Evolutionary conservation across 2,113 vertebrate genomes (phyloP), one percentile per base, ranked within the genome.

Genomic region (Petromus typicus): DNA sequence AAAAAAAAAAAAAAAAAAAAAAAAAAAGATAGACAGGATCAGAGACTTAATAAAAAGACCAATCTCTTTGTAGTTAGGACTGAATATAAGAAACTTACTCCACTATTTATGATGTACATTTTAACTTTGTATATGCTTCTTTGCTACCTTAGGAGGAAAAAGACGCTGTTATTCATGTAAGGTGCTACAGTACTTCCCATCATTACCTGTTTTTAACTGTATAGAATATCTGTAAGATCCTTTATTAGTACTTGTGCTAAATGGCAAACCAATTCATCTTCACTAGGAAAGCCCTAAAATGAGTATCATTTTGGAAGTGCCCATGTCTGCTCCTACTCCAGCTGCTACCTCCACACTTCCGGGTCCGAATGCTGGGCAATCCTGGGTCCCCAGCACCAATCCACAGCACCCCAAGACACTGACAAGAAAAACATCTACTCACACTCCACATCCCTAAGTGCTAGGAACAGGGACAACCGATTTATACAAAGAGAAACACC

Each of bases 281-380:
- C 51, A 78, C 14, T 27, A 79, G 32, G 90, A 90, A 91, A 90
- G 61, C 25, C 66, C 54, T 85, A 81, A 90, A 83, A 89, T 63
- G 93, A 34, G 9, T 32, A 89, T 43, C 61, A 76, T 75, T 89
- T 87, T n/a, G 34, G 89, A 91, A 93, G 54, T 57, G 32, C 43
- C 64, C 76, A 3, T 54, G 45, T 78, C 84, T 86, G 71, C 61
- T 88, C 13, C 3, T 51, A 84, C 81, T 90, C 88, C 40, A 54
- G 7, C 7, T 25, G 93, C 10, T 18, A 25, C 2, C 20, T 63
- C 81, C 54, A 54, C 9, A 25, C 18, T 27, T n/a, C 17, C 66
- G 16, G 63, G 11, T 75, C 22, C 48, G 57, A 89, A 25, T 75
- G 90, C 40, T 78, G n/a, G 69, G n/a, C 32, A 59, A 0, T 34